Evolutionary conservation across 2,113 vertebrate genomes (phyloP), one percentile per base, ranked within the genome.

Genomic region (Eulacestoma nigropectus): DNA sequence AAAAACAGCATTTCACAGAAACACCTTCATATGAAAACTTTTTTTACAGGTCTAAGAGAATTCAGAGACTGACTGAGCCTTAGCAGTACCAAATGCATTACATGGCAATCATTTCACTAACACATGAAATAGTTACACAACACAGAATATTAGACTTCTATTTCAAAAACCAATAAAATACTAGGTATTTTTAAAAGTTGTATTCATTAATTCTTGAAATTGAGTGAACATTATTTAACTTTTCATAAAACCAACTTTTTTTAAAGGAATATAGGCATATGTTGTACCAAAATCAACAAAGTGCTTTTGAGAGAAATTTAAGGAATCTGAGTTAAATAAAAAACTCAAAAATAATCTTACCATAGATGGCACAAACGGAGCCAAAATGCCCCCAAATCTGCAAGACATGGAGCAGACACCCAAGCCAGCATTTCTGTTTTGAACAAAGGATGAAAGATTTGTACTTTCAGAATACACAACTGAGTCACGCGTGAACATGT

Each of bases 391-490:
- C 46, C 99, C 99, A 9, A 99, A 95, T 97, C 98, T 98, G 97
- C 98, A 98, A 33, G 98, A 98, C 99, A 99, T 99, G 72, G 98
- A 98, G 65, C 98, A 99, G 35, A 99, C 98, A 42, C 99, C 98
- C 82, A 99, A 84, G n/a, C 98, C 98, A 37, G 98, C 98, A 37
- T 99, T 99, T 93, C 99, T 99, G 94, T 84, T 95, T 89, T n/a
- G 85, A 89, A 95, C 21, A 89, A 81, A 95, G 67, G 11, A 69
- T 76, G 32, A 91, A 67, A 82, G 29, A 39, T 27, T 32, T 59
- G 39, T 55, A 62, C 26, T 65, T 76, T 68, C 39, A 78, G 29
- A 90, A 83, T 3, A 57, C 12, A 59, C 9, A 39, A 27, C 35
- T 25, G 35, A 46, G 56, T 60, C 29, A 27, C 4, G 10, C 19